phyloP scores from a whole-genome alignment of 2,888 invertebrate genomes.

The Drosophila macrothrix region DNA sequence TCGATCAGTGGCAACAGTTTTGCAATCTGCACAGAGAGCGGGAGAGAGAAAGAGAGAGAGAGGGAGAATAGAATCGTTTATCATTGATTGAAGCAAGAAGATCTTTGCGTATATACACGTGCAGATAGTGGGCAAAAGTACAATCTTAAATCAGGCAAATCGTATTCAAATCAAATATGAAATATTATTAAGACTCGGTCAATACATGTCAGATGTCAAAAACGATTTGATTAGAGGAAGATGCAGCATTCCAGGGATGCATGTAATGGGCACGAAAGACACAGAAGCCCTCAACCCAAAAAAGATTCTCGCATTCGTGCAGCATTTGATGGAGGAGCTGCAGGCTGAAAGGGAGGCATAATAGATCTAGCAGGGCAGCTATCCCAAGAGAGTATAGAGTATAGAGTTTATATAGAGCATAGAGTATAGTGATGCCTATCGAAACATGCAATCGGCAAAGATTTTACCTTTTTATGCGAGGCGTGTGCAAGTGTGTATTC shows the following conservation, averaged over 20 bases:
- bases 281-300: no score
- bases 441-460: not conserved
- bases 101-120: not conserved
- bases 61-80: not conserved
- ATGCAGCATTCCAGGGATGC: no score
- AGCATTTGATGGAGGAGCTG: no score
- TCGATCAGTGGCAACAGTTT: slow-evolving; percentile 90
- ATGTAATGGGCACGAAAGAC: no score
- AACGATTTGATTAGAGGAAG: no score
- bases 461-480: not conserved
- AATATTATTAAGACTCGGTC: no score
- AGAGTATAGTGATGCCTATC: not conserved
- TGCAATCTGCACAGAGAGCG: slow-evolving; percentile 87
- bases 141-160: not conserved
- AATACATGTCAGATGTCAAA: no score
- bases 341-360: no score
- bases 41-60: not conserved
- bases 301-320: no score
- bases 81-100: not conserved
- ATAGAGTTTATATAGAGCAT: not conserved
- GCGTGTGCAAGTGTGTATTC: slow-evolving; percentile 1
- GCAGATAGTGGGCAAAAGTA: not conserved
- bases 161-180: no score
- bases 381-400: not conserved
- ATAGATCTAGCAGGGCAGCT: no score